Base-by-base conservation (phyloP, 2,113 vertebrate genomes). In the Piaya cayana region DNA sequence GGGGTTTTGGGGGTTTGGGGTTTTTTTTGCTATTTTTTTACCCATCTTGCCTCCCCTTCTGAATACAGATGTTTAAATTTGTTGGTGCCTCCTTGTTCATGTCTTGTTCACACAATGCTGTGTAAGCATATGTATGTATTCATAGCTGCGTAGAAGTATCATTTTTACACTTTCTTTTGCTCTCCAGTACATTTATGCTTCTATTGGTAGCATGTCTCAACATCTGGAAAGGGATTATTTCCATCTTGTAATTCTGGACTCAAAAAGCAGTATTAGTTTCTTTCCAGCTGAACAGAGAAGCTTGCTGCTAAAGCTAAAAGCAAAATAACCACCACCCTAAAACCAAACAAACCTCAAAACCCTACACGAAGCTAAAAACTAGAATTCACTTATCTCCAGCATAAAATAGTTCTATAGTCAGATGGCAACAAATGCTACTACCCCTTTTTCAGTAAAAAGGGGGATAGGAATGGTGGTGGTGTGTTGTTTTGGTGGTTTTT, bases 31-130 rank as follows among this genome's bases (percentile, higher is more conserved):
- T 49, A 15, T 23, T 80, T 4, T 39, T 76, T 72, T 13, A 45
- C 8, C 13, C 5, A 6, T 64, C 45, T 83, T 74, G 32, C 17
- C 2, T 20, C 3, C 18, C 6, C 2, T 11, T 62, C 39, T 52
- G 12, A 78, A 6, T 29, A 13, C 12, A 55, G 20, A 19, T 49
- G 8, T 62, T 74, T 21, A 34, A 15, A 78, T 53, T 45, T 47
- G 5, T 30, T 62, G 7, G 9, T 74, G 8, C 37, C 4, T 43
- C 14, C n/a, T 65, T 76, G n/a, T n/a, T n/a, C 0, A 0, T 29
- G 21, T 76, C 26, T 43, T 32, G 19, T 62, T 78, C 45, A 81
- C 42, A 30, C 25, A n/a, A 4, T 14, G 5, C 45, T 69, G 5
- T 70, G 27, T 36, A 75, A 59, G 74, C 47, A 36, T 0, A 0